Evolutionary conservation across 2,797 vertebrate genomes (phyloP).

Genomic region (Jordanella pulchra): DNA sequence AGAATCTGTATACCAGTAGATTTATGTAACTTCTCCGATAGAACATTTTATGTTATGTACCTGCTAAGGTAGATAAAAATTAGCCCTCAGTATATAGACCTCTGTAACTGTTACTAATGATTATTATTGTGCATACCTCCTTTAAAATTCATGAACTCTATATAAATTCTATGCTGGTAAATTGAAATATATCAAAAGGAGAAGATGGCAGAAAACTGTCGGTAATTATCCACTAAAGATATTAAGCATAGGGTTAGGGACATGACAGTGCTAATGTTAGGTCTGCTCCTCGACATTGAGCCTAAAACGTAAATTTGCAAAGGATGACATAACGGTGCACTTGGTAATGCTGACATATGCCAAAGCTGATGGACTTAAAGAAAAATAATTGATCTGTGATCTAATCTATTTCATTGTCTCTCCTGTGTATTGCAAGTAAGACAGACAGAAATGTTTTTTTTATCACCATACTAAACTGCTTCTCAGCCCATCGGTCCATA

Average conservation of each 20-base stretch:
- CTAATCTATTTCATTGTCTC: slow-evolving; percentile 77
- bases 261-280: slow-evolving; percentile 49
- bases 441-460: slow-evolving; percentile 79
- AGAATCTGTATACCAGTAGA: background rate
- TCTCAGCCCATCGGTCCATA: slow-evolving; percentile 51
- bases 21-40: background rate
- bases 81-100: background rate
- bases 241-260: slow-evolving; percentile 36
- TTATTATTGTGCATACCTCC: background rate
- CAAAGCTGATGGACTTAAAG: slow-evolving; percentile 76
- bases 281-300: slow-evolving; percentile 43
- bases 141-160: background rate
- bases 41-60: too few relatives aligned
- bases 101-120: background rate
- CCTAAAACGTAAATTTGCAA: slow-evolving; percentile 64
- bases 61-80: background rate
- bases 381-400: slow-evolving; percentile 68
- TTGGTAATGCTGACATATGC: slow-evolving; percentile 68
- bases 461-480: slow-evolving; percentile 72
- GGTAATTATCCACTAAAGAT: slow-evolving; percentile 28
- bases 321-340: slow-evolving; percentile 71
- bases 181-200: slow-evolving; percentile 25
- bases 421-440: slow-evolving; percentile 75
- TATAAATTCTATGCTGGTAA: slow-evolving; percentile 7
- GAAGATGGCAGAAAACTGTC: slow-evolving; percentile 17